Evolutionary conservation across 2,888 invertebrate species (phyloP).

Genomic region (Arctia plantaginis): DNA sequence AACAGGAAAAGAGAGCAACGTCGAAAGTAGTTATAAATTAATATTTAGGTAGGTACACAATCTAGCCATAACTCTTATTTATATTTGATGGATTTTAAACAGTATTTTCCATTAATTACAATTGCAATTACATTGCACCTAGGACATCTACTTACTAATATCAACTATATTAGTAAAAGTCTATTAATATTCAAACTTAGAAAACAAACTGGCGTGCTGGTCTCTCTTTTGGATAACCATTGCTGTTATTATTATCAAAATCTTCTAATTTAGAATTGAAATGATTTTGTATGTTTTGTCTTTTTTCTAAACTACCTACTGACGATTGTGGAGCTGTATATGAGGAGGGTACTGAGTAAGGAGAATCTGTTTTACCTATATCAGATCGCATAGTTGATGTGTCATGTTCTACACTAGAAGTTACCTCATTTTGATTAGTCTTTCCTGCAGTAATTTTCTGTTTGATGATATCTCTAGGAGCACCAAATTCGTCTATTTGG

Average conservation of each 20-base stretch:
- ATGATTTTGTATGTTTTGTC: constrained; percentile 56
- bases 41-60: neutral
- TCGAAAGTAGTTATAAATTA: neutral
- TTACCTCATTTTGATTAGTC: constrained; percentile 52
- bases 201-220: constrained; percentile 67
- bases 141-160: neutral
- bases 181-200: constrained; percentile 34
- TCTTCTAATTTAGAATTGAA: constrained; percentile 73
- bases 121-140: too few relatives aligned
- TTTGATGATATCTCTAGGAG: constrained; percentile 57
- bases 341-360: constrained; percentile 79
- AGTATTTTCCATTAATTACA: too few relatives aligned
- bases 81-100: too few relatives aligned
- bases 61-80: too few relatives aligned
- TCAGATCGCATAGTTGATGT: constrained; percentile 54
- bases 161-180: neutral
- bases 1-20: neutral
- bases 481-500: constrained; percentile 70
- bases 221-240: constrained; percentile 69
- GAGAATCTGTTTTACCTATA: constrained; percentile 55
- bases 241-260: constrained; percentile 61
- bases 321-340: constrained; percentile 79
- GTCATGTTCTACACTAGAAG: constrained; percentile 67
- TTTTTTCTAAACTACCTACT: constrained; percentile 69
- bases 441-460: constrained; percentile 49